Evolutionary conservation across 1,140 invertebrate species (phyloP).

Genomic region (Mercenaria mercenaria): DNA sequence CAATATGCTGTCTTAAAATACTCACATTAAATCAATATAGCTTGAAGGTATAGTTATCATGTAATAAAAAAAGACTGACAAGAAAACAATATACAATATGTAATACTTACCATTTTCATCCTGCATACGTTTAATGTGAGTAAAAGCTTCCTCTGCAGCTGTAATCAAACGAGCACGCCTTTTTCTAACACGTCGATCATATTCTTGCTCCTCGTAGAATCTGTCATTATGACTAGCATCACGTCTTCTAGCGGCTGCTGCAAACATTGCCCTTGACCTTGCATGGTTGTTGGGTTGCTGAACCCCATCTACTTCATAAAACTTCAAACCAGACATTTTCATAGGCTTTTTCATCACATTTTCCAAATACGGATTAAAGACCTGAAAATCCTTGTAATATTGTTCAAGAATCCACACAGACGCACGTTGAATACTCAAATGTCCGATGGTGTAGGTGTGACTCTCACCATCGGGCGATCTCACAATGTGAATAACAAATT

Average conservation of each 20-base stretch:
- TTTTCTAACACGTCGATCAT: conserved; percentile 96
- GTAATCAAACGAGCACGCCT: conserved; percentile 94
- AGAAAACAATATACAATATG: too few species aligned
- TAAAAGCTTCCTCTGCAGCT: conserved; percentile 98
- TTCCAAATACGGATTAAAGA: conserved; percentile 97
- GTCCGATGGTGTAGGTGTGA: conserved; percentile 92
- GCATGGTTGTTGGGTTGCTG: conserved; percentile 79
- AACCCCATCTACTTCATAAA: conserved; percentile 96
- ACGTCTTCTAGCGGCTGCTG: conserved; percentile 88
- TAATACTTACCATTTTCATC: conserved; percentile 86
- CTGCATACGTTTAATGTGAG: conserved; percentile 93
- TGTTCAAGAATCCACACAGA: conserved; percentile 97
- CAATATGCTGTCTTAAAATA: too few species aligned
- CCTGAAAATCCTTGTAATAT: conserved; percentile 98
- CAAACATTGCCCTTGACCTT: conserved; percentile 89
- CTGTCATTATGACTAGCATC: conserved; percentile 96
- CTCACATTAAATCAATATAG: too few species aligned
- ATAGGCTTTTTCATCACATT: conserved; percentile 77
- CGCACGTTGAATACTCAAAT: conserved; percentile 96
- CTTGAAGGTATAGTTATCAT: too few species aligned
- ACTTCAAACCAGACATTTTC: conserved; percentile 92
- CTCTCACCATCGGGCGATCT: conserved; percentile 96
- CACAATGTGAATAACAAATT: conserved; percentile 96
- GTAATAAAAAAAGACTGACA: too few species aligned
- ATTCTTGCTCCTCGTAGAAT: conserved; percentile 99